Evolutionary conservation across 2,113 vertebrate genomes (phyloP).

Genomic region (Hassar affinis): DNA sequence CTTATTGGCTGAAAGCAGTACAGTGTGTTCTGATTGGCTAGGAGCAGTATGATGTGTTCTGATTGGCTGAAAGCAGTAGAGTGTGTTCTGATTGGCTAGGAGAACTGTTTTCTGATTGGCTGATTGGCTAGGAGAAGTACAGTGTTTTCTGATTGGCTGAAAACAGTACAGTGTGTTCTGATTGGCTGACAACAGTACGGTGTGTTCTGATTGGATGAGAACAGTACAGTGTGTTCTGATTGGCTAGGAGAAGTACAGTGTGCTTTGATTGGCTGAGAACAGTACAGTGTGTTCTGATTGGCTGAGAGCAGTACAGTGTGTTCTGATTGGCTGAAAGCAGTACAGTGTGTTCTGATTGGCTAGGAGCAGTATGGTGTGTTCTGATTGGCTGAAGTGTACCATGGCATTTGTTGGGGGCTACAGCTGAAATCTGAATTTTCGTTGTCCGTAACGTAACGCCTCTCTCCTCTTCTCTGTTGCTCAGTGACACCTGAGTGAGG

Average conservation of each 20-base stretch:
- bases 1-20: background rate
- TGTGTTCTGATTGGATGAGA: background rate
- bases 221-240: background rate
- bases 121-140: too few species aligned
- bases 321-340: background rate
- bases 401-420: conserved; percentile 73
- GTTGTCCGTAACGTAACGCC: conserved; percentile 70
- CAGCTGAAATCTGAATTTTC: conserved; percentile 77
- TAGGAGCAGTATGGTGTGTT: background rate
- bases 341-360: background rate
- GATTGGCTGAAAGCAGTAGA: too few species aligned
- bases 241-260: background rate
- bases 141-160: too few species aligned
- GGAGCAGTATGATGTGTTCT: too few species aligned
- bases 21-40: too few species aligned
- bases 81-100: too few species aligned
- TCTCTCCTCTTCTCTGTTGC: conserved; percentile 75
- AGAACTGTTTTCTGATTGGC: background rate
- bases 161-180: too few species aligned
- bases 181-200: too few species aligned
- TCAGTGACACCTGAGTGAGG: conserved; percentile 79
- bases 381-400: conserved; percentile 66
- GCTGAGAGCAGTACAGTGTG: too few species aligned
- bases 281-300: background rate
- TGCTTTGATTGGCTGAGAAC: background rate